These are phyloP conservation scores for Petrocephalus sullivani DNA, from an alignment of 2,797 vertebrate species.

Conservation along the genomic window DNA sequence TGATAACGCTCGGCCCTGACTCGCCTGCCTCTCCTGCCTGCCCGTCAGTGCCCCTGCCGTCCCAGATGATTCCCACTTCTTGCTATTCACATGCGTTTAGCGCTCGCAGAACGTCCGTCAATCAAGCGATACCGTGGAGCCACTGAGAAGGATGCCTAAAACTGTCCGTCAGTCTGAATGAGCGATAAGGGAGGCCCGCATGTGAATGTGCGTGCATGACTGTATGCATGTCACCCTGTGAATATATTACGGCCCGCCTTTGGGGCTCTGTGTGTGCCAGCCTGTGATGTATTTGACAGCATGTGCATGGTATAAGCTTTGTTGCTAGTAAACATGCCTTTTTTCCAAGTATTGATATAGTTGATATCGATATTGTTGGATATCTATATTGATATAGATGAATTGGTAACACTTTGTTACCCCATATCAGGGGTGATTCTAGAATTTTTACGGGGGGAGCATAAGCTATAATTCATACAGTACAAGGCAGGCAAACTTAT, in stretches of 20 bases:
- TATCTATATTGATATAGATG: background rate
- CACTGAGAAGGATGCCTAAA: background rate
- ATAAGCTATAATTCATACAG: background rate
- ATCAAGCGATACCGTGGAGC: background rate
- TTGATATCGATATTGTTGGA: background rate
- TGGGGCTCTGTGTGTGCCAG: background rate
- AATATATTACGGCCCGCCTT: background rate
- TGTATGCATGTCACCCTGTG: background rate
- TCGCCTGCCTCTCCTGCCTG: background rate
- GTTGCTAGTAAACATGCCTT: background rate
- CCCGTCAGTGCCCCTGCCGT: background rate
- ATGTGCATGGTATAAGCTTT: background rate
- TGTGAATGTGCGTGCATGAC: background rate
- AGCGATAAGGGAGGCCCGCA: background rate
- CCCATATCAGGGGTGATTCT: background rate
- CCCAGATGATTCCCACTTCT: background rate
- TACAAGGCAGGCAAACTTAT: background rate
- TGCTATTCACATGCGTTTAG: background rate
- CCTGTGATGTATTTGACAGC: background rate
- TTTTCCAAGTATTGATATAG: background rate
- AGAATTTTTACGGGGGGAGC: background rate
- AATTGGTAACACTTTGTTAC: background rate
- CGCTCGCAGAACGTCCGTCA: background rate
- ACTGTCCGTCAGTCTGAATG: background rate
- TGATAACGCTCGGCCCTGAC: background rate